These are phyloP conservation scores for Cervus canadensis DNA, from an alignment of 2,113 vertebrate genomes.

Conservation along the genomic window DNA sequence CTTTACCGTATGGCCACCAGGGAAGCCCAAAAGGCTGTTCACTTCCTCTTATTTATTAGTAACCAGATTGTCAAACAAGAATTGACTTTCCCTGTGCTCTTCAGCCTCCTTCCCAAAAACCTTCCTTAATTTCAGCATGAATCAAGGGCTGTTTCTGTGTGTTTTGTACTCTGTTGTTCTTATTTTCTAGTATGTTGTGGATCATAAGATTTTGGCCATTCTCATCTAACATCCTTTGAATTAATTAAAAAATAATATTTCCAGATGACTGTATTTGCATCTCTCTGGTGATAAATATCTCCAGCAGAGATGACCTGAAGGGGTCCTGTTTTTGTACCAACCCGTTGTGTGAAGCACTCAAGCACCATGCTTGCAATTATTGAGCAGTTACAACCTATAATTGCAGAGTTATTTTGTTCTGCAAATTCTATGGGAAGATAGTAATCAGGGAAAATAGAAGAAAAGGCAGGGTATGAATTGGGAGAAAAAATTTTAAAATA, in stretches of 20 bases:
- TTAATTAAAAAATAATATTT: neutral
- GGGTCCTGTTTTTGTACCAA: neutral
- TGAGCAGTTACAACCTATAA: neutral
- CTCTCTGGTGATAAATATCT: neutral
- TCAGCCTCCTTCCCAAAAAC: neutral
- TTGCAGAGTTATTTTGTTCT: slow-evolving; percentile 35
- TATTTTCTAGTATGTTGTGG: neutral
- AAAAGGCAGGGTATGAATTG: neutral
- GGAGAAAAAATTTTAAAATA: neutral
- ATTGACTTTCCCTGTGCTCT: neutral
- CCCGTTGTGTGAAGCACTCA: neutral
- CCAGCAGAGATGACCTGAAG: neutral
- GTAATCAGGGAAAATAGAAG: neutral
- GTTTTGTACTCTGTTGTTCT: neutral
- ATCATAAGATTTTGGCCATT: neutral
- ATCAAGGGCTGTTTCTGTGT: neutral
- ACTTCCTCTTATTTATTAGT: neutral
- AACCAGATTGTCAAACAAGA: neutral
- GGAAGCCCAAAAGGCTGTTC: neutral
- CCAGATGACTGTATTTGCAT: neutral
- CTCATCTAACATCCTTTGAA: neutral
- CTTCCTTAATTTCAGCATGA: neutral
- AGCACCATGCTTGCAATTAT: neutral
- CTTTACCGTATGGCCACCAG: neutral
- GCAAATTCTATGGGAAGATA: neutral